A percentile compares a stretch with the other conserved stretches of the same genome.
Conservation (phyloP, 2,797 vertebrate genomes). For the Tauraco hartlaubi region DNA sequence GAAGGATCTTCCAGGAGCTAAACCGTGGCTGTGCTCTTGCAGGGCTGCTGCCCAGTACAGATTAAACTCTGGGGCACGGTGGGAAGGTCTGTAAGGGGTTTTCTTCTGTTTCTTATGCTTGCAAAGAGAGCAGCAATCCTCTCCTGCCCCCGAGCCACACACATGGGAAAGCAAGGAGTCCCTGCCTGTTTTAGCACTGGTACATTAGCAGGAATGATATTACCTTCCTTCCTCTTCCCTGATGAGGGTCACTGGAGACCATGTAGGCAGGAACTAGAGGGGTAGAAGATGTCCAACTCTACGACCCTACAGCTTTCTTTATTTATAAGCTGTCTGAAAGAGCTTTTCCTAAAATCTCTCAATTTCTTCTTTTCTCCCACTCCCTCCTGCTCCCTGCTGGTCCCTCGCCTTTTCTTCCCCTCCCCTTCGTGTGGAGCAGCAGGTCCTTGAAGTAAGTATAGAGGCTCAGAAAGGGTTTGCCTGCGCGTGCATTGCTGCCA, state of each 20-base stretch:
- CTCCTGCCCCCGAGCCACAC: not conserved
- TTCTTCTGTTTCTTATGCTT: not conserved
- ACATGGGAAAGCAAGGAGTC: not conserved
- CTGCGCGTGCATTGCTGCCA: not conserved
- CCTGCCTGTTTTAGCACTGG: not conserved
- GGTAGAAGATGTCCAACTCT: not conserved
- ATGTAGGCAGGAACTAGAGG: not conserved
- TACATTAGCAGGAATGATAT: not conserved
- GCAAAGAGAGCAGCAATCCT: not conserved
- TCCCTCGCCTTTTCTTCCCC: conserved; percentile 67
- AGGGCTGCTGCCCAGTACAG: not conserved
- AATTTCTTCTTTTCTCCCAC: conserved; percentile 62
- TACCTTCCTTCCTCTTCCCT: not conserved
- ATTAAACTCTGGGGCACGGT: not conserved
- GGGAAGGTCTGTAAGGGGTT: not conserved
- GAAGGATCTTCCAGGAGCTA: not conserved
- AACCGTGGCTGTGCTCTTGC: not conserved
- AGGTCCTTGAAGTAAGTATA: conserved; percentile 98
- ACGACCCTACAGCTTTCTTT: not conserved
- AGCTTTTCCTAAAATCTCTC: conserved; percentile 71
- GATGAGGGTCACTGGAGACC: not conserved
- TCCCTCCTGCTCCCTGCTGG: conserved; percentile 58
- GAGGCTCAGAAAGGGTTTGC: conserved; percentile 47
- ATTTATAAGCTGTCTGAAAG: not conserved
- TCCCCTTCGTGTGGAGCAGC: conserved; percentile 89